Conservation (phyloP, 2,113 vertebrate species). For the Oryzias woworae region DNA sequence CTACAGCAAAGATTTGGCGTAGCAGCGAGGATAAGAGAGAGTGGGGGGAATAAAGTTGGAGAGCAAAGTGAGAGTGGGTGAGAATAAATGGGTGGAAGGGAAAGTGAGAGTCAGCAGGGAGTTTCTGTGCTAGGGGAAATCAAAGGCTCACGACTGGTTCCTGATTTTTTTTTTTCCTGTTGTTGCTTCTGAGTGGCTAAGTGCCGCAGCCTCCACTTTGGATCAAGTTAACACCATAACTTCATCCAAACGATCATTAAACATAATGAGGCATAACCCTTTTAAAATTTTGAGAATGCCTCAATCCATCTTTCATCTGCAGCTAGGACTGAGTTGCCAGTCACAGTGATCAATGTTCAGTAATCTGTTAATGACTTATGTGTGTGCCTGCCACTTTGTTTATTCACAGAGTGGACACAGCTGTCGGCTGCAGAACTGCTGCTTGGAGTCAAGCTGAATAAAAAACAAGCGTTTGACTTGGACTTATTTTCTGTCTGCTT, state of each 20-base stretch:
- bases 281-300: constrained; percentile 12
- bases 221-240: constrained; percentile 6
- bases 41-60: constrained; percentile 49
- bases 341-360: constrained; percentile 9
- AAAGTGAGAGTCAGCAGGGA: constrained; percentile 39
- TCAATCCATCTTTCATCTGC: constrained; percentile 19
- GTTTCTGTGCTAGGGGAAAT: constrained; percentile 52
- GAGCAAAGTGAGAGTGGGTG: constrained; percentile 48
- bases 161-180: constrained; percentile 25
- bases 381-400: constrained; percentile 22
- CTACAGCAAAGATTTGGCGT: constrained; percentile 52
- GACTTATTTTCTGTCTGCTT: neutral
- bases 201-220: constrained; percentile 15
- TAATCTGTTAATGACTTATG: constrained; percentile 33
- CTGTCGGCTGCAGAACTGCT: constrained; percentile 3
- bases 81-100: constrained; percentile 39
- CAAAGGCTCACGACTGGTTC: constrained; percentile 47
- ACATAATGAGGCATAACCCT: constrained; percentile 7
- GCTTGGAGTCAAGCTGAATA: constrained; percentile 4
- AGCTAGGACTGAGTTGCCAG: constrained; percentile 20
- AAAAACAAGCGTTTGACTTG: neutral
- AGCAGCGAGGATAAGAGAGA: constrained; percentile 41
- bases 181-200: constrained; percentile 39
- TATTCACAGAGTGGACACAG: constrained; percentile 13
- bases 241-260: too few species aligned